Conservation (phyloP, 2,113 vertebrate species). For the Pluvianellus socialis region DNA sequence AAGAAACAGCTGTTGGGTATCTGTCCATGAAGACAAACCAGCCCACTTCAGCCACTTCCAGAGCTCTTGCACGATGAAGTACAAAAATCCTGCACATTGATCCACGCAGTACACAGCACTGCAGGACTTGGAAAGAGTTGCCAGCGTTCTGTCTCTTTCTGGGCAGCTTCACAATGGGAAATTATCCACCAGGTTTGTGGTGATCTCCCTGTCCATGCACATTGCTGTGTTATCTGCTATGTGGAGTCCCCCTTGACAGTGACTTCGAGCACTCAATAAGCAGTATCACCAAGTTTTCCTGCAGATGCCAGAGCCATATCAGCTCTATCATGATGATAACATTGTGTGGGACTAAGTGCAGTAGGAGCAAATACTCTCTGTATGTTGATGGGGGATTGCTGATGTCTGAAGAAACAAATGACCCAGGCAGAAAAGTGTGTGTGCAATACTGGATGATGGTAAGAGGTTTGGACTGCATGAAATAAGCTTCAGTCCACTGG, state of each 20-base stretch:
- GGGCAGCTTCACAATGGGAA: background rate
- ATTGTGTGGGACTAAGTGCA: background rate
- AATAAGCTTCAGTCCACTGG: background rate
- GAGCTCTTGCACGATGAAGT: background rate
- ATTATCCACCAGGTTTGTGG: background rate
- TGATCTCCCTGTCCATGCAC: background rate
- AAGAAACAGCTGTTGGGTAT: background rate
- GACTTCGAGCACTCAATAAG: background rate
- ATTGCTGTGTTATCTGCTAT: rapidly evolving
- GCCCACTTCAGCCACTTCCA: background rate
- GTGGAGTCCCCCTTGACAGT: background rate
- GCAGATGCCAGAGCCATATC: background rate
- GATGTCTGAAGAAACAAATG: background rate
- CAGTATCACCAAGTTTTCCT: background rate
- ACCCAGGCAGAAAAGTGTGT: background rate
- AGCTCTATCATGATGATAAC: background rate
- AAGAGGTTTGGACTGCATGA: background rate
- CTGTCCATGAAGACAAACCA: background rate
- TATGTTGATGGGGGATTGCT: background rate
- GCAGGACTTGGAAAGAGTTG: background rate
- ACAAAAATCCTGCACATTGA: background rate
- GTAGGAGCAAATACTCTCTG: background rate
- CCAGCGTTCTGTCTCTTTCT: background rate
- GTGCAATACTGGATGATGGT: background rate
- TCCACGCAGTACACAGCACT: background rate